Conservation (phyloP, 2,113 vertebrate species). For the Tetrax tetrax region DNA sequence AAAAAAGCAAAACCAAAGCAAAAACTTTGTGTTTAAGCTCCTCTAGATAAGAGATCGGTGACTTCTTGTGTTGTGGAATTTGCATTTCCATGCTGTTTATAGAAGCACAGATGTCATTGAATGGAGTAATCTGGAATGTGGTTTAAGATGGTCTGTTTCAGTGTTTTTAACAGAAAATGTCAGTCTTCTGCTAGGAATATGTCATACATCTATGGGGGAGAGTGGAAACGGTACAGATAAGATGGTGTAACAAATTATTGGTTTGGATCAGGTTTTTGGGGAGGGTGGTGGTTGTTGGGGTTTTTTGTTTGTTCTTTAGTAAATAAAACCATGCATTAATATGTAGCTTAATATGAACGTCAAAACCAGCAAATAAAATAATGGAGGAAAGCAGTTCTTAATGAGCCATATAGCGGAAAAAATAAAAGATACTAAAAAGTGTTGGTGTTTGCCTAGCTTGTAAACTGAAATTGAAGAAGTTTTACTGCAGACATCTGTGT, state of each 20-base stretch:
- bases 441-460: not conserved
- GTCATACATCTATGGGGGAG: not conserved
- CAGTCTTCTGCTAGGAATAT: not conserved
- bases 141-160: not conserved
- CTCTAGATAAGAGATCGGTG: not conserved
- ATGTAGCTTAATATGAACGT: not conserved
- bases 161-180: not conserved
- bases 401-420: not conserved
- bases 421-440: not conserved
- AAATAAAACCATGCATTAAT: not conserved
- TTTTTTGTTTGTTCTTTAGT: not conserved
- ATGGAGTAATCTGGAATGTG: not conserved
- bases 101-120: not conserved
- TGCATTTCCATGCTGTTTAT: not conserved
- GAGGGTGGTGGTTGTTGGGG: accelerated
- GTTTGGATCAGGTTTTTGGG: not conserved
- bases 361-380: not conserved
- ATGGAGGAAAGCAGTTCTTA: not conserved
- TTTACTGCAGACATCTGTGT: not conserved
- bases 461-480: not conserved
- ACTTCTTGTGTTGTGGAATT: not conserved
- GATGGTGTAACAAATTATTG: not conserved
- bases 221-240: not conserved
- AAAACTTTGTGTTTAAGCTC: not conserved
- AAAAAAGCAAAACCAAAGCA: not conserved